These are phyloP conservation scores for Sesia bembeciformis DNA, from an alignment of 2,888 invertebrate genomes.

Conservation along the genomic window DNA sequence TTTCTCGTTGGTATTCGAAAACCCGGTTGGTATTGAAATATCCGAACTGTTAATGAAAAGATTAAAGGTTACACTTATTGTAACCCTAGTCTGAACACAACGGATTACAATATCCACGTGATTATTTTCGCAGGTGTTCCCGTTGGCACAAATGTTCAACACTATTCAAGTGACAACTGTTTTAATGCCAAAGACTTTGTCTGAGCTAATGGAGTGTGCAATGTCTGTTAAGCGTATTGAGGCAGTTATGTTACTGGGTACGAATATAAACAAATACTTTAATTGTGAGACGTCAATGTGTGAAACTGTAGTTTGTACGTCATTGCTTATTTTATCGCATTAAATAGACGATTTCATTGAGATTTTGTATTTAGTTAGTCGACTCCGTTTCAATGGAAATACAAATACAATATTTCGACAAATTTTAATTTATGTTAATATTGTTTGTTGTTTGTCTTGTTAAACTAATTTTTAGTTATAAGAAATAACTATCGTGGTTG, in stretches of 20 bases:
- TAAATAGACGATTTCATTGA: too few species aligned
- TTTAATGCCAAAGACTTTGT: constrained; percentile 67
- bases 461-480: too few species aligned
- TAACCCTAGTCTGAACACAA: not conserved
- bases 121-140: constrained; percentile 75
- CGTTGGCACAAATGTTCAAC: constrained; percentile 84
- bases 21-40: too few species aligned
- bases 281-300: constrained; percentile 15
- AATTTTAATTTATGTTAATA: too few species aligned
- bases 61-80: too few species aligned
- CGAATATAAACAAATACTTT: constrained; percentile 32
- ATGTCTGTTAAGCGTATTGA: constrained; percentile 75
- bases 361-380: not conserved
- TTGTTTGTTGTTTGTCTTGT: too few species aligned
- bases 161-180: constrained; percentile 77
- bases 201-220: constrained; percentile 71
- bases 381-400: too few species aligned
- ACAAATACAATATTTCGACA: too few species aligned
- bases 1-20: too few species aligned
- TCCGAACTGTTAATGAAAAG: too few species aligned
- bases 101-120: constrained; percentile 1
- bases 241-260: constrained; percentile 71
- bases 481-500: too few species aligned
- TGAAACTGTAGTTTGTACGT: constrained; percentile 13
- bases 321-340: not conserved